These are phyloP conservation scores for Anguilla japonica DNA, from an alignment of 2,113 vertebrate species.

Conservation along the genomic window DNA sequence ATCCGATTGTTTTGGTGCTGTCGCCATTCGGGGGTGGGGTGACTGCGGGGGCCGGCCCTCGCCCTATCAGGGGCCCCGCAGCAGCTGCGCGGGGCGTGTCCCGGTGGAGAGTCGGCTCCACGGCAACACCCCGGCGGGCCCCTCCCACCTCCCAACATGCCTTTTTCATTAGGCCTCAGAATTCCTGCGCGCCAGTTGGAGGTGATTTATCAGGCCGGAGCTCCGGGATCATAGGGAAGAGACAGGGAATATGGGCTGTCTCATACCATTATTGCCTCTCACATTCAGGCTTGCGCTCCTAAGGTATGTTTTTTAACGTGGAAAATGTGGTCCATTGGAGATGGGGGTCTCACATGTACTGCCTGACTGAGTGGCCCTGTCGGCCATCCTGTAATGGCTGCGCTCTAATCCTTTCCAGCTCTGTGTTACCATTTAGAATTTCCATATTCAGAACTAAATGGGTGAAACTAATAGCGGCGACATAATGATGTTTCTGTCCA, in stretches of 20 bases:
- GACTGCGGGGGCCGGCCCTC: slow-evolving; percentile 32
- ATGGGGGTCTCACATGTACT: slow-evolving; percentile 42
- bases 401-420: not conserved
- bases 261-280: slow-evolving; percentile 70
- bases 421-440: not conserved
- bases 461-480: not conserved
- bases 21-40: slow-evolving; percentile 48
- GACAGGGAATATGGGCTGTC: slow-evolving; percentile 56
- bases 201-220: slow-evolving; percentile 79
- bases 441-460: not conserved
- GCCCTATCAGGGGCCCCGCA: slow-evolving; percentile 53
- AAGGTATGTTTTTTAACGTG: slow-evolving; percentile 33
- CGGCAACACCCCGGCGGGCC: slow-evolving; percentile 48
- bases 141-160: slow-evolving; percentile 68
- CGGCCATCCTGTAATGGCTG: not conserved
- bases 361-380: slow-evolving; percentile 22
- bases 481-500: not conserved
- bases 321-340: slow-evolving; percentile 44
- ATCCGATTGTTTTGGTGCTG: slow-evolving; percentile 43
- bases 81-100: slow-evolving; percentile 40
- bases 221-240: slow-evolving; percentile 77
- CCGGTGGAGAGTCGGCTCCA: slow-evolving; percentile 22
- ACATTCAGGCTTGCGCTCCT: slow-evolving; percentile 40
- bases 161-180: slow-evolving; percentile 86
- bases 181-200: slow-evolving; percentile 75